A percentile compares a stretch with the other conserved stretches of the same genome.
Evolutionary conservation across 2,797 vertebrate species (phyloP).

Genomic region (Peromyscus melanophrys): DNA sequence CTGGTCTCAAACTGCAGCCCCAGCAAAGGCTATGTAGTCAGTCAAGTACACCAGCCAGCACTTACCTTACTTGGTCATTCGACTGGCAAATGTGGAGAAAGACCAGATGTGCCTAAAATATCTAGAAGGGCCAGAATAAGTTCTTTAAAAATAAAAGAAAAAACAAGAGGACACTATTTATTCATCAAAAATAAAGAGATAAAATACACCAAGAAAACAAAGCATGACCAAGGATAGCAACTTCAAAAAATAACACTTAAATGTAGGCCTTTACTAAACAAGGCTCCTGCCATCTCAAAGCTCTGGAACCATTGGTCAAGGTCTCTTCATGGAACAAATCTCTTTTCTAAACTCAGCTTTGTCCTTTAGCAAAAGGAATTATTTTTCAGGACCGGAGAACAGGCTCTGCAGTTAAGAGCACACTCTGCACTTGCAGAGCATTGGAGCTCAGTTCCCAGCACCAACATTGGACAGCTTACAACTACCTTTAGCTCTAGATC

Average conservation of each 20-base stretch:
- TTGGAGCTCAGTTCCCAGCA: not conserved
- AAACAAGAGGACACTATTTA: not conserved
- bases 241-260: not conserved
- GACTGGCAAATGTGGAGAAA: not conserved
- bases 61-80: not conserved
- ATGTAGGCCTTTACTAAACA: not conserved
- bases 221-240: not conserved
- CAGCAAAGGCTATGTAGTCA: not conserved
- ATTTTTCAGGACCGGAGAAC: not conserved
- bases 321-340: not conserved
- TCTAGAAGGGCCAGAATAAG: not conserved
- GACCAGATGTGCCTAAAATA: not conserved
- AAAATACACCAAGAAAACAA: not conserved
- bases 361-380: not conserved
- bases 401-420: not conserved
- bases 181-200: not conserved
- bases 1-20: not conserved
- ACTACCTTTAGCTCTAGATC: not conserved
- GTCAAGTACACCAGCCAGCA: not conserved
- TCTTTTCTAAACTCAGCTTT: constrained; percentile 9
- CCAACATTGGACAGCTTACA: not conserved
- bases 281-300: not conserved
- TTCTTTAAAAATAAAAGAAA: not conserved
- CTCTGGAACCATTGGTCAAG: not conserved
- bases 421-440: not conserved